Conservation (phyloP, 1,140 invertebrate genomes). For the Drosophila arizonae region DNA sequence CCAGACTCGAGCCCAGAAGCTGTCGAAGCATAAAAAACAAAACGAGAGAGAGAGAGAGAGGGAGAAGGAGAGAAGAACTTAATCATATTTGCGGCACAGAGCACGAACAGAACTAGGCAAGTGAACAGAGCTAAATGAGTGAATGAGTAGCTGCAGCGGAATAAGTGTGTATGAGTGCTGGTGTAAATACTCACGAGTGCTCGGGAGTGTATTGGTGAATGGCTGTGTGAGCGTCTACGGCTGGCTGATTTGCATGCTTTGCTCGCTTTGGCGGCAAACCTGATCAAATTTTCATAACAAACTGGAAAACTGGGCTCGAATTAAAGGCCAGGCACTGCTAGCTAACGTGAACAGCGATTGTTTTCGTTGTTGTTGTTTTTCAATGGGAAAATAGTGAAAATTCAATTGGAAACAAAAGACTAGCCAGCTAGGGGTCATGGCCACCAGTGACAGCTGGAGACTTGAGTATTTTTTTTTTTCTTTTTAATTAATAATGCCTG, state of each 20-base stretch:
- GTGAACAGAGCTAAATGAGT: constrained; percentile 44
- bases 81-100: constrained; percentile 57
- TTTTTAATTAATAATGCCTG: constrained; percentile 60
- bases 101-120: constrained; percentile 15
- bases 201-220: constrained; percentile 13
- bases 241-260: constrained; percentile 46
- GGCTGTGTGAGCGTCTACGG: constrained; percentile 23
- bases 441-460: constrained; percentile 37
- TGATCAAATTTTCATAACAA: constrained; percentile 46
- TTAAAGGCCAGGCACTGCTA: constrained; percentile 46
- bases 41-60: neutral
- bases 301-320: constrained; percentile 44
- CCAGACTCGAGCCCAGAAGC: constrained; percentile 41
- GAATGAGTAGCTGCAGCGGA: constrained; percentile 33
- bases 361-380: neutral
- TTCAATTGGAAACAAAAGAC: constrained; percentile 23
- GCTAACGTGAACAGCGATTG: constrained; percentile 21
- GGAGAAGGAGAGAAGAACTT: constrained; percentile 37
- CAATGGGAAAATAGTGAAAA: constrained; percentile 44
- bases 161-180: neutral
- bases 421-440: constrained; percentile 49
- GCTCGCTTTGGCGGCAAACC: constrained; percentile 22
- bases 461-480: constrained; percentile 25
- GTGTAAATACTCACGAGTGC: neutral
- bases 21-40: constrained; percentile 61